Evolutionary conservation across 2,113 vertebrate genomes (phyloP).

Genomic region (Cepphus grylle): DNA sequence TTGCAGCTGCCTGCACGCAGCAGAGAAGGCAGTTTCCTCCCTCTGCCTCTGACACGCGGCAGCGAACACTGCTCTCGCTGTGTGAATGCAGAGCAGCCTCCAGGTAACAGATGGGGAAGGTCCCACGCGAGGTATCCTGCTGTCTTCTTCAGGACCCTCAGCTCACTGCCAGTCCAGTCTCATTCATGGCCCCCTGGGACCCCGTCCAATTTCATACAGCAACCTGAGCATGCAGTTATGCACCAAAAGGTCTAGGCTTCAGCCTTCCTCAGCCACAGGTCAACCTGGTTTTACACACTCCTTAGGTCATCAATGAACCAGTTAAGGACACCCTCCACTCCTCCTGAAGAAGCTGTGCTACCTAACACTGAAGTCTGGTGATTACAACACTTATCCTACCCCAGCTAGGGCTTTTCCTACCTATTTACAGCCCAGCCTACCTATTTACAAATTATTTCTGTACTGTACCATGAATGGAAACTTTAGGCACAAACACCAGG

Average conservation of each 20-base stretch:
- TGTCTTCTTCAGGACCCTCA: not conserved
- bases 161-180: not conserved
- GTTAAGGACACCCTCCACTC: not conserved
- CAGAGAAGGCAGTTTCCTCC: not conserved
- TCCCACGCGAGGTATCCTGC: no score
- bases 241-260: not conserved
- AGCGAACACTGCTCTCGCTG: not conserved
- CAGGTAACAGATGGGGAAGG: not conserved
- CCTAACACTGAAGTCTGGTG: not conserved
- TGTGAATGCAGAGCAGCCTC: not conserved
- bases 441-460: not conserved
- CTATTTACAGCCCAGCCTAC: no score
- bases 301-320: not conserved
- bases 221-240: not conserved
- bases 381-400: not conserved
- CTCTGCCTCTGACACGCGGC: rapidly evolving
- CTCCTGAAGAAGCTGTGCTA: not conserved
- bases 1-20: not conserved
- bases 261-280: not conserved
- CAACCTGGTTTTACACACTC: not conserved
- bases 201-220: not conserved
- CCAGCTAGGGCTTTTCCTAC: not conserved
- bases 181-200: not conserved
- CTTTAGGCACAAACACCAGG: not conserved
- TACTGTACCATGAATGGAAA: not conserved